Evolutionary conservation across 1,140 invertebrate species (phyloP).

Genomic region (Centruroides sculpturatus): DNA sequence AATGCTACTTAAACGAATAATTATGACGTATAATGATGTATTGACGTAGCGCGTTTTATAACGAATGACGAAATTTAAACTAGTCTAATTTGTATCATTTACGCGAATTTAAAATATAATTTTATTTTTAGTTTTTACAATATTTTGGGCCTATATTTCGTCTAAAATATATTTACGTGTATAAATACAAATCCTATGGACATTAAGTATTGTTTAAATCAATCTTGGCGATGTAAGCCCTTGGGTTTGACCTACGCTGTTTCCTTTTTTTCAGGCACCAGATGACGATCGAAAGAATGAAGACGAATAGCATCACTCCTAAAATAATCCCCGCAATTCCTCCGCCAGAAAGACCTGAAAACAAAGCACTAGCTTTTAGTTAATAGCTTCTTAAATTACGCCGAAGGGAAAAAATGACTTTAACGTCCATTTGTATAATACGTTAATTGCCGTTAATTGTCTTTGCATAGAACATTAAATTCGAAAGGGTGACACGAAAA

Average conservation of each 20-base stretch:
- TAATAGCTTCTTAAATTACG: background rate
- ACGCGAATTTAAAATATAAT: too few relatives aligned
- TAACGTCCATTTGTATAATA: background rate
- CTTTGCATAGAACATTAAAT: too few relatives aligned
- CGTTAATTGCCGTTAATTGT: too few relatives aligned
- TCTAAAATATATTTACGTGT: background rate
- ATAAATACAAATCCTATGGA: background rate
- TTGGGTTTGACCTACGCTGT: background rate
- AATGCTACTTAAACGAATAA: background rate
- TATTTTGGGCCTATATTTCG: too few relatives aligned
- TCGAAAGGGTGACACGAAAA: too few relatives aligned
- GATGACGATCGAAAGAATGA: background rate
- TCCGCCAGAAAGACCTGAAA: background rate
- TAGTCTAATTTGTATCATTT: too few relatives aligned
- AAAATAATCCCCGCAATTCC: background rate
- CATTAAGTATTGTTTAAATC: background rate
- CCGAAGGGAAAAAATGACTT: background rate
- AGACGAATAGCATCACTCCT: background rate
- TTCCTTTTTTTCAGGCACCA: background rate
- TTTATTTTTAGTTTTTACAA: background rate
- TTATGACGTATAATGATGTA: background rate
- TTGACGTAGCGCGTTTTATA: too few relatives aligned
- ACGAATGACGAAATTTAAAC: too few relatives aligned
- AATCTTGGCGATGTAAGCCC: background rate
- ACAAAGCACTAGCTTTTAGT: background rate